Base-by-base conservation (phyloP, 1,140 invertebrate species). In the Neodiprion virginianus region DNA sequence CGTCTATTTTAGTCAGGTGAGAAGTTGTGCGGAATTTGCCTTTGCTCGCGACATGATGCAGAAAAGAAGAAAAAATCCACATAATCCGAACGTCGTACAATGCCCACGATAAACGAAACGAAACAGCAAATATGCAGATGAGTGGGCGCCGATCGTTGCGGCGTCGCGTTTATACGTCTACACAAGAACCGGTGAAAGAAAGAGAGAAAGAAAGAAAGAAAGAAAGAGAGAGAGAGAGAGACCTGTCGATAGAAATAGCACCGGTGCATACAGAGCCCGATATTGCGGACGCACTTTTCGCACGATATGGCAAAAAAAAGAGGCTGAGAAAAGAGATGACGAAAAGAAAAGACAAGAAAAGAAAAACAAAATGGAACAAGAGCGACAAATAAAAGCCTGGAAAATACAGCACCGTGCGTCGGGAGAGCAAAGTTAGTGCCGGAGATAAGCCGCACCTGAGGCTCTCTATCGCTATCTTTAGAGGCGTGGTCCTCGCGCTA, bases 161-260 rank as follows among this genome's bases (percentile, higher is more conserved):
- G 53, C 53, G 53, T 61, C 53, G 53, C n/a, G 11, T 40, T 40
- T 40, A 40, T 40, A 40, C 5, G 28, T 40, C 28, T 40, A 40
- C 28, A 40, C 28, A 40, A 40, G 28, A 40, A 40, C 28, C 28
- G 28, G 28, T 40, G 28, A 40, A 40, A 5, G 28, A 40, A 5
- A 40, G 28, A 40, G 28, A 17, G 53, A 61, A 53, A 11, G 50
- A 53, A 2, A 1, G n/a, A 53, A 53, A 53, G n/a, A 53, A 53
- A 53, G 50, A 11, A 10, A 10, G 53, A 14, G n/a, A 8, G 4
- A 14, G 8, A 61, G 11, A 8, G 11, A 12, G 53, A 61, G 11
- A 61, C 53, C 53, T 61, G 53, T 61, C 53, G 53, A 61, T 61
- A 61, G 53, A 61, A 61, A 61, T 61, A 61, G 53, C 53, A 12